These are phyloP conservation scores for Camelus bactrianus DNA, from an alignment of 2,113 vertebrate genomes.

Conservation along the genomic window DNA sequence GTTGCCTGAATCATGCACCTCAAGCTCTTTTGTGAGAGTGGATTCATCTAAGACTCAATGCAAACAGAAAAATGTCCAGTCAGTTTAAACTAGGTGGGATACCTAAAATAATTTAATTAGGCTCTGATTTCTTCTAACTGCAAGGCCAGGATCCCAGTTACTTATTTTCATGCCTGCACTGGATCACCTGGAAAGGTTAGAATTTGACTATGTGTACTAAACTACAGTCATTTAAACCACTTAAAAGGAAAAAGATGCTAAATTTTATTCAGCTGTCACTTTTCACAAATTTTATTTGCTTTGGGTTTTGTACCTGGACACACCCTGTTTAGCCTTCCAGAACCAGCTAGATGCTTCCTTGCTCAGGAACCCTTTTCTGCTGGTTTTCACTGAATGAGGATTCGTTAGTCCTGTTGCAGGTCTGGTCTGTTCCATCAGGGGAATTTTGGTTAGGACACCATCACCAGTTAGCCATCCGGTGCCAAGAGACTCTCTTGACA, in stretches of 20 bases:
- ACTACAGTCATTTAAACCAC: background rate
- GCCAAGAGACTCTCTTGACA: background rate
- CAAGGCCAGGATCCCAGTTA: background rate
- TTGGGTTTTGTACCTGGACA: background rate
- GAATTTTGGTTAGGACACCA: background rate
- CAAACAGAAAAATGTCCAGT: background rate
- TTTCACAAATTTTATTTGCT: background rate
- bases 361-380: background rate
- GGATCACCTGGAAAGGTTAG: background rate
- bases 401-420: background rate
- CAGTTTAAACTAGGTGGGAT: background rate
- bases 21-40: background rate
- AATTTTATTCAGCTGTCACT: background rate
- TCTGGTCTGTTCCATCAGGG: background rate
- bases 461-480: background rate
- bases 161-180: background rate
- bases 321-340: background rate
- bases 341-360: background rate
- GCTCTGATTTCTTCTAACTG: background rate
- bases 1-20: background rate
- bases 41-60: background rate
- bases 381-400: background rate
- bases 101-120: background rate
- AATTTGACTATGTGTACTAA: background rate
- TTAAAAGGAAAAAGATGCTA: background rate